Base-by-base conservation (phyloP, 2,888 invertebrate genomes). In the Hyposoter didymator region DNA sequence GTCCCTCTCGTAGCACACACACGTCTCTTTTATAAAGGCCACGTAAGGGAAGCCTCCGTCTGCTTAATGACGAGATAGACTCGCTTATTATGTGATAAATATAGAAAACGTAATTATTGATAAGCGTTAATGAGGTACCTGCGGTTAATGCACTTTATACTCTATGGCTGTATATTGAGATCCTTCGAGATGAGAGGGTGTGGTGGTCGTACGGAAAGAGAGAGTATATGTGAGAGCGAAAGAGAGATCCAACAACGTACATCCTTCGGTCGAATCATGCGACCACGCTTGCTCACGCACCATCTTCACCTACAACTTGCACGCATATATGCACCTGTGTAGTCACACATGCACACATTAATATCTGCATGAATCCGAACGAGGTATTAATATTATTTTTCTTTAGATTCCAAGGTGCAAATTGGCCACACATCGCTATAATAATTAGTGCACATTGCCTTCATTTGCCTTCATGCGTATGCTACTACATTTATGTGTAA, bases 41-140 rank as follows among this genome's bases (percentile, higher is more conserved):
- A 74, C 85, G 78, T 67, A 67, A 81, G 82, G 82, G 87, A 91
- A 90, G 87, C 87, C 86, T 83, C 79, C 87, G 84, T 73, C 82
- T 87, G 88, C 88, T 90, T 93, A 93, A 92, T 90, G 90, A 92
- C 88, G 90, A 91, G 92, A 92, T 91, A 89, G 89, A 90, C 89
- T 89, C 85, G 90, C 91, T 92, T 91, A 91, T 92, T 92, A 91
- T 89, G 91, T 90, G 91, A 92, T 92, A 92, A 92, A 91, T 92
- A 91, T 91, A 92, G 91, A 91, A 59, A 92, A 92, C 87, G 90
- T 91, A 92, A 93, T 93, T 93, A 93, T 93, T 91, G 93, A 93
- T 93, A 93, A 93, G 92, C 91, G 89, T 92, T 92, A 93, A 93
- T 92, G 93, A 92, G 92, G 88, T 86, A 87, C 88, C 88, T 88